phyloP scores from a whole-genome alignment of 2,797 vertebrate genomes.

The Chelidonichthys spinosus region DNA sequence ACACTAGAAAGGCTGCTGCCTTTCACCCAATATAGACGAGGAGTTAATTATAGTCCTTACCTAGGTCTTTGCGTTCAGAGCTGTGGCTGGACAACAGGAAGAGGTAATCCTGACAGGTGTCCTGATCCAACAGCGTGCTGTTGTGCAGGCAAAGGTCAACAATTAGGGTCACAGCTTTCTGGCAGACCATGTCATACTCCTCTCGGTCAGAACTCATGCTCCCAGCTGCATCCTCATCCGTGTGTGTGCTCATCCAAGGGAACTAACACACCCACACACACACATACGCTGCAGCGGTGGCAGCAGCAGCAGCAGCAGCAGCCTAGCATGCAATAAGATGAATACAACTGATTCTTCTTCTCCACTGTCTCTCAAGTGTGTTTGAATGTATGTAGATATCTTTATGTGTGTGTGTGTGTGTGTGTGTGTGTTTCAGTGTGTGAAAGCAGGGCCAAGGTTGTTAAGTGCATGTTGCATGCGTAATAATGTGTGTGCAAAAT shows the following conservation, averaged over 20 bases:
- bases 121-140: constrained; percentile 80
- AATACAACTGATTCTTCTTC: constrained; percentile 72
- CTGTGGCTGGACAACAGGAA: constrained; percentile 79
- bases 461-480: constrained; percentile 30
- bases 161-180: constrained; percentile 86
- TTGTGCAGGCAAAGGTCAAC: constrained; percentile 88
- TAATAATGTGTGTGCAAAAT: constrained; percentile 27
- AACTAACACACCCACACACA: constrained; percentile 69
- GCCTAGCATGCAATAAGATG: constrained; percentile 60
- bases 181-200: constrained; percentile 88
- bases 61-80: constrained; percentile 70
- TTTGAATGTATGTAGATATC: constrained; percentile 23
- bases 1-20: constrained; percentile 18
- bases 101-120: constrained; percentile 87
- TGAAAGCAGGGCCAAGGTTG: constrained; percentile 28
- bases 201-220: constrained; percentile 86
- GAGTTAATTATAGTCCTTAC: constrained; percentile 69
- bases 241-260: constrained; percentile 78
- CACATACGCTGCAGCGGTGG: constrained; percentile 38
- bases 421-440: constrained; percentile 28
- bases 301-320: constrained; percentile 35
- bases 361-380: constrained; percentile 57
- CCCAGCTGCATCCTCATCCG: constrained; percentile 82
- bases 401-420: constrained; percentile 15
- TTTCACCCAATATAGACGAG: constrained; percentile 13